phyloP scores from a whole-genome alignment of 2,113 vertebrate species.

The Rhinolophus ferrumequinum region DNA sequence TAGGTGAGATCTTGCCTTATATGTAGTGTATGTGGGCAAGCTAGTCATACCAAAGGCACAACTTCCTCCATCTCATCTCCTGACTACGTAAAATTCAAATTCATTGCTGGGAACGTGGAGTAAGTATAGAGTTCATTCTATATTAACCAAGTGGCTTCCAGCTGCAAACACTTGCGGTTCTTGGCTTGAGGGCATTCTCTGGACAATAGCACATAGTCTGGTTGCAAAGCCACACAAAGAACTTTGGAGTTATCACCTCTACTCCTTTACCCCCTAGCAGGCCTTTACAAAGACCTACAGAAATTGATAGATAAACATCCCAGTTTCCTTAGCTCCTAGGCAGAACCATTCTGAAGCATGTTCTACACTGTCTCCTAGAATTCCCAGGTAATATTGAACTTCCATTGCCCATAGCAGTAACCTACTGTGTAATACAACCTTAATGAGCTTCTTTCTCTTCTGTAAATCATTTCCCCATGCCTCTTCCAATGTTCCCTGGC shows the following conservation, averaged over 20 bases:
- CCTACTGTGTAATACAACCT: neutral
- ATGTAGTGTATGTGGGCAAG: fast-evolving
- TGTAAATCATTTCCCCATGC: neutral
- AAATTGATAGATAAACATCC: neutral
- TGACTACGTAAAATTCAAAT: neutral
- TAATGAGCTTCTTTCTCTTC: neutral
- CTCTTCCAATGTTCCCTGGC: neutral
- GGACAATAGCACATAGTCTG: neutral
- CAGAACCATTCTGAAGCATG: neutral
- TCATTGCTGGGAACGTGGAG: neutral
- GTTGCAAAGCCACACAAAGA: neutral
- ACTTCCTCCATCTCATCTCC: neutral
- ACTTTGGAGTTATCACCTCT: neutral
- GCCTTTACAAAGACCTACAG: neutral
- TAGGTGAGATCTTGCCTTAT: fast-evolving
- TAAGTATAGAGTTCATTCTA: neutral
- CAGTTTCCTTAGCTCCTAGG: neutral
- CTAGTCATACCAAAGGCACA: neutral
- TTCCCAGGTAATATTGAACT: neutral
- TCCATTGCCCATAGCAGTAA: neutral
- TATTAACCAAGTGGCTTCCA: neutral
- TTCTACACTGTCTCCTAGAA: neutral
- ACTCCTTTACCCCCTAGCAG: neutral
- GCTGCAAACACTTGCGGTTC: neutral
- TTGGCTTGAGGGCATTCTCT: neutral